A percentile compares a stretch with the other conserved stretches of the same genome.
These are phyloP conservation scores for Chelon auratus DNA, from an alignment of 2,797 vertebrate genomes.

Conservation along the genomic window DNA sequence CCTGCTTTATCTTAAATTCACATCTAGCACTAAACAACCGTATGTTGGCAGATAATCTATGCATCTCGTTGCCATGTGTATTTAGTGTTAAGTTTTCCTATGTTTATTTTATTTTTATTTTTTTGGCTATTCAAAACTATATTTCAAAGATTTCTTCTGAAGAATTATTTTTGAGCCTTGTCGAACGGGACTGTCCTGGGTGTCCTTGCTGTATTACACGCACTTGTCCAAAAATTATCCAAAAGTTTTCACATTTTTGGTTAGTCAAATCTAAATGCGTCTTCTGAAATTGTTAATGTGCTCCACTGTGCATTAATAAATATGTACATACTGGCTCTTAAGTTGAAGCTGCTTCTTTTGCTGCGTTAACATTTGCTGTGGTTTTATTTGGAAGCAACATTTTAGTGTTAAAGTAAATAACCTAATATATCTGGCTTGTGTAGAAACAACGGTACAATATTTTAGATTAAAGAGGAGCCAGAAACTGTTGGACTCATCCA, in stretches of 20 bases:
- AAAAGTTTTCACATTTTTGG: too few relatives aligned
- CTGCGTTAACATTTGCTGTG: not conserved
- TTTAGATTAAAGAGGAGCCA: too few relatives aligned
- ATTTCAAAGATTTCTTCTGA: conserved; percentile 26
- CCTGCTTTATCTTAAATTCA: conserved; percentile 5
- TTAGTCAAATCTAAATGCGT: conserved; percentile 5
- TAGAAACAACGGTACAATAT: too few relatives aligned
- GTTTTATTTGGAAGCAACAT: not conserved
- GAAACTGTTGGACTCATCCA: too few relatives aligned
- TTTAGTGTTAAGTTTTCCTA: conserved; percentile 10
- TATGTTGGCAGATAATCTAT: conserved; percentile 18
- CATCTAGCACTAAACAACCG: conserved; percentile 37
- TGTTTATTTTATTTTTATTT: conserved; percentile 6
- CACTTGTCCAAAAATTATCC: conserved; percentile 4
- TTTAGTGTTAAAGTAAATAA: too few relatives aligned
- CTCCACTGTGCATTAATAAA: conserved; percentile 74
- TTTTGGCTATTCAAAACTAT: conserved; percentile 39
- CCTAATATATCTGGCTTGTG: too few relatives aligned
- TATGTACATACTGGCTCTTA: conserved; percentile 52
- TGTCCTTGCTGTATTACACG: conserved; percentile 1
- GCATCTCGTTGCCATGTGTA: conserved; percentile 19
- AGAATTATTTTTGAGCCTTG: not conserved
- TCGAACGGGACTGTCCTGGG: not conserved
- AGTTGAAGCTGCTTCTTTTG: conserved; percentile 25
- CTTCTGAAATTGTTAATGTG: conserved; percentile 50